Conservation (phyloP, 2,888 invertebrate genomes). For the Cylindroiulus punctatus region DNA sequence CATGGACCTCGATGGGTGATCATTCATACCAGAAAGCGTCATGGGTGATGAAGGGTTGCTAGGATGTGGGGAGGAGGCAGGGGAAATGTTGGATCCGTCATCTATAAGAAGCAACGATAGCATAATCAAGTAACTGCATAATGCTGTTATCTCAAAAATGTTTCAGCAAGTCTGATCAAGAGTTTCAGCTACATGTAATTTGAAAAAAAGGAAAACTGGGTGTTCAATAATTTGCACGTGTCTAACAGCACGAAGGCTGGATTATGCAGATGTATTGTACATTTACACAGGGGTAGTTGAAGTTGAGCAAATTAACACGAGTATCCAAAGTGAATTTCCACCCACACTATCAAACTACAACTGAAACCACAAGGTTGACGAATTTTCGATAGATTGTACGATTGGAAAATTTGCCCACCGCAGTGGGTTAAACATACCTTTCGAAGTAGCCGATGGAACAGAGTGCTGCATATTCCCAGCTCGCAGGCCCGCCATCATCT, state of each 20-base stretch:
- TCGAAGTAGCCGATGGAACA: not conserved
- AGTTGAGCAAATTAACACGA: no score
- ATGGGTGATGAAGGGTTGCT: slow-evolving; percentile 60
- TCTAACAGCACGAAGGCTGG: no score
- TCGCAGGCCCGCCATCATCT: slow-evolving; percentile 17
- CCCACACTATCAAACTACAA: no score
- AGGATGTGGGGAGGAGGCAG: slow-evolving; percentile 60
- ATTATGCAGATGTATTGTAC: no score
- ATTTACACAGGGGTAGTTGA: no score
- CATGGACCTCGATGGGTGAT: slow-evolving; percentile 54
- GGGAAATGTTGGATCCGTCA: slow-evolving; percentile 58
- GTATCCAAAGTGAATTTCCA: no score
- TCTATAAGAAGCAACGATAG: not conserved
- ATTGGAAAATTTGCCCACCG: not conserved
- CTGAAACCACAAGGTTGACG: no score
- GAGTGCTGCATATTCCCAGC: not conserved
- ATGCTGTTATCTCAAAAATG: no score
- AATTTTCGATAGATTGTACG: not conserved
- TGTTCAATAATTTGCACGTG: no score
- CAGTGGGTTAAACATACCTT: not conserved
- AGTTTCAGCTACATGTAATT: no score
- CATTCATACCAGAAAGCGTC: slow-evolving; percentile 47
- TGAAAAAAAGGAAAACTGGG: no score
- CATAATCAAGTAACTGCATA: not conserved
- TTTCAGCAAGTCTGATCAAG: no score